Evolutionary conservation across 2,888 invertebrate species (phyloP), one percentile per base, ranked within the genome.

Genomic region (Lasioglossum lativentre): DNA sequence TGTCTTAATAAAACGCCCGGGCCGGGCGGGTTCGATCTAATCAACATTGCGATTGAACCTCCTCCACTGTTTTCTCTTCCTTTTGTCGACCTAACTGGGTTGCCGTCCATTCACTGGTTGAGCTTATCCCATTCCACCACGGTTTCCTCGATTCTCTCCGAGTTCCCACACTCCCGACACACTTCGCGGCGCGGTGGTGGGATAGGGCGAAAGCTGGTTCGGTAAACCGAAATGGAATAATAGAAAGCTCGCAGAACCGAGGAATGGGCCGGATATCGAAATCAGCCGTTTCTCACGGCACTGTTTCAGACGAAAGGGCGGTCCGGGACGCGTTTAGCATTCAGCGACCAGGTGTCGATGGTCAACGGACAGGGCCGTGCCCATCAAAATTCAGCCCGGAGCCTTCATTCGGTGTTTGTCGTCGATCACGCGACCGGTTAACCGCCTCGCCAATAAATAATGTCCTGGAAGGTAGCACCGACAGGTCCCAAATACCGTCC

Each of bases 171-270:
- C 52, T 23, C 42, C 38, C 42, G 75, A 27, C 75, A 30, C 27
- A 16, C 19, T 68, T 63, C 30, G 10, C 19, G 3, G 3, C 34
- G 59, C 59, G 27, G 59, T 27, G 66, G n/a, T n/a, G n/a, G n/a
- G n/a, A n/a, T n/a, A n/a, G 59, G 75, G 34, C 52, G 82, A 76
- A 80, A 83, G 77, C 80, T 83, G 83, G 75, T 56, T 84, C 83
- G 86, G 88, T 82, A 90, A 89, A 89, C 83, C 89, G 87, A 89
- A 87, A 89, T 90, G 89, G 90, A 89, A 90, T 92, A 91, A 92
- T 90, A 89, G 87, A 91, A 86, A 88, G 87, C 83, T 91, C 82
- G 90, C 82, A 75, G 85, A 40, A 84, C 82, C 83, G 86, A 89
- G 88, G 89, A 90, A 89, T 87, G 86, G 87, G 75, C 82, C 86